phyloP scores from a whole-genome alignment of 92 coral and sea anemone genomes.

The Epizoanthus rinbou region DNA sequence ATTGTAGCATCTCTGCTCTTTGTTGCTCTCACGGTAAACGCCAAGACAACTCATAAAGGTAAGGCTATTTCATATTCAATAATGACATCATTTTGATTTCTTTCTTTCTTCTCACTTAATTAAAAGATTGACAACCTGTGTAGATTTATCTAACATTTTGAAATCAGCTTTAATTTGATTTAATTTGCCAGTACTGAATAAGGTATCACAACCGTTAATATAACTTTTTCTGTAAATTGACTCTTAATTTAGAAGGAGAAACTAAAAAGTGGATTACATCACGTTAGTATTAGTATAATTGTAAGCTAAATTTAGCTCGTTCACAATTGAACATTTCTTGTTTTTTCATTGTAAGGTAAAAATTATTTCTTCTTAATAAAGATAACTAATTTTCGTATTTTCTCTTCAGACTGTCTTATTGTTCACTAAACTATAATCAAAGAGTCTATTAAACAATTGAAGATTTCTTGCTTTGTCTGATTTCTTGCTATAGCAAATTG shows the following conservation, averaged over 20 bases:
- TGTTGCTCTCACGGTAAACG: constrained; percentile 72
- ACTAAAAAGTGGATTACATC: background rate
- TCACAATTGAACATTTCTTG: background rate
- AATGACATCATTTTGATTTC: background rate
- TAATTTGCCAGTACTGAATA: no score
- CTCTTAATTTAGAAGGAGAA: background rate
- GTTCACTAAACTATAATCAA: background rate
- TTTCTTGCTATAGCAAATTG: background rate
- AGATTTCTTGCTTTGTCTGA: no score
- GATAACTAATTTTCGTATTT: background rate
- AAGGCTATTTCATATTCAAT: background rate
- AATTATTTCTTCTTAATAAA: background rate
- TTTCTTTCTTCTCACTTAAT: background rate
- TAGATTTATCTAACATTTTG: background rate
- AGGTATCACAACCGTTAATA: no score
- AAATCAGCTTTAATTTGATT: constrained; percentile 31
- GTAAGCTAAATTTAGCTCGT: background rate
- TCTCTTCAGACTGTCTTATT: background rate
- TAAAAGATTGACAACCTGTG: no score
- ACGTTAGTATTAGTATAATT: no score
- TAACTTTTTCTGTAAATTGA: no score
- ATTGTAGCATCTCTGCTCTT: constrained; percentile 82
- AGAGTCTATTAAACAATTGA: background rate
- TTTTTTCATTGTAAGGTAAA: background rate
- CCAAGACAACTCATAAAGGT: constrained; percentile 77